Base-by-base conservation (phyloP, 2,888 invertebrate genomes). In the Protonemura montana region DNA sequence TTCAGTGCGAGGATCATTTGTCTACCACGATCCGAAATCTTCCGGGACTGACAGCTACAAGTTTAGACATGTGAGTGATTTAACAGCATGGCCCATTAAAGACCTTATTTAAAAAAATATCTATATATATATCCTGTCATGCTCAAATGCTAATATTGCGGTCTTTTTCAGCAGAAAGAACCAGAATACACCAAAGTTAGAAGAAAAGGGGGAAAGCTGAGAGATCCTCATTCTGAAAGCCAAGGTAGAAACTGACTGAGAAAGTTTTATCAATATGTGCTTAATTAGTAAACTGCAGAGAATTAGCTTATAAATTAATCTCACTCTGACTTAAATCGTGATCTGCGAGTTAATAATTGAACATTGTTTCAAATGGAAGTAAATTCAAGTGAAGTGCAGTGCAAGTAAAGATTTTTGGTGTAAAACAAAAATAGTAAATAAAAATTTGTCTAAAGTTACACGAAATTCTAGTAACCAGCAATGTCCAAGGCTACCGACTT, bases 11-110 rank as follows among this genome's bases (percentile, higher is more conserved):
- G 96, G 96, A 85, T 96, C 96, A 89, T 97, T 97, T 93, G 97
- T 97, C 89, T 97, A 97, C 92, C 97, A 97, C 92, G 97, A 97
- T 91, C 95, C 97, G 88, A 96, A 97, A 91, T 94, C 95, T 88
- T 85, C 88, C 25, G 88, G 86, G 91, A 94, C 94, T 90, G 95
- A 95, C 91, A 95, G 95, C 91, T 95, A 95, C 91, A 95, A 95
- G 93, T 92, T 94, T 90, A 93, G 94, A 92, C 94, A 94, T 93
- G 96, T 95, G 92, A 92, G 92, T 91, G 30, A 81, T 81, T 81
- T 10, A 30, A 27, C 7, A 2, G 7, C 59, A 10, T 35, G 5
- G 3, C 35, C 3, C 3, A 35, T 35, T 6, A 10, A 78, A 26
- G 28, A 78, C 3, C 5, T 7, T 5, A 26, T 13, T 77, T 27